phyloP scores from a whole-genome alignment of 1,140 invertebrate species.

The Drosophila neocordata region DNA sequence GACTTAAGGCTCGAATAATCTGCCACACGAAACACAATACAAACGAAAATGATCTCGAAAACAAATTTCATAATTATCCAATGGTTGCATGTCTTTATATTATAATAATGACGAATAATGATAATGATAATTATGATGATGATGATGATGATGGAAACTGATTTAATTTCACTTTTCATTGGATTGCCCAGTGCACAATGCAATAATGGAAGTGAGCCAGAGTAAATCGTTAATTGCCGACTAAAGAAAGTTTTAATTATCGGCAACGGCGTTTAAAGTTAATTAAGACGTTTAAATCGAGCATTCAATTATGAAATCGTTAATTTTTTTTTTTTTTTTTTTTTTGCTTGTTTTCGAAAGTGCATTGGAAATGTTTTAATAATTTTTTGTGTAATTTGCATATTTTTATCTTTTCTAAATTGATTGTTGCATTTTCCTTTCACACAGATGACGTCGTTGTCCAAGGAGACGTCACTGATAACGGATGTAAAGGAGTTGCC shows the following conservation, averaged over 20 bases:
- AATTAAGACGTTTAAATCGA: slow-evolving; percentile 71
- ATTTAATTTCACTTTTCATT: slow-evolving; percentile 74
- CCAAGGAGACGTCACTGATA: slow-evolving; percentile 56
- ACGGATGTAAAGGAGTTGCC: slow-evolving; percentile 24
- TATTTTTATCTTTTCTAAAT: slow-evolving; percentile 17
- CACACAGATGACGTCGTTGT: slow-evolving; percentile 58
- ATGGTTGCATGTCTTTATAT: slow-evolving; percentile 6
- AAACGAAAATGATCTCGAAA: slow-evolving; percentile 14
- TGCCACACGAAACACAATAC: neutral
- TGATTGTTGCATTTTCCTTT: slow-evolving; percentile 12
- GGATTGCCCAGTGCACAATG: slow-evolving; percentile 49
- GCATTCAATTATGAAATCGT: slow-evolving; percentile 74
- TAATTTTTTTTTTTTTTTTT: slow-evolving; percentile 27
- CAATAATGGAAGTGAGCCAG: neutral
- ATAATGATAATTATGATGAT: slow-evolving; percentile 2
- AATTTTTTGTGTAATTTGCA: slow-evolving; percentile 31
- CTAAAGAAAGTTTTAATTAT: slow-evolving; percentile 73
- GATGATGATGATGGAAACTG: slow-evolving; percentile 47
- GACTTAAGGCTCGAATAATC: neutral
- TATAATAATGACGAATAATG: slow-evolving; percentile 14
- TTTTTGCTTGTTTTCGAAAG: slow-evolving; percentile 45
- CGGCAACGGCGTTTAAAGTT: slow-evolving; percentile 55
- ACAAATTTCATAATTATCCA: slow-evolving; percentile 16
- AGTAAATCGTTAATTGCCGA: slow-evolving; percentile 53
- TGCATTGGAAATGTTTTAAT: slow-evolving; percentile 44